Conservation (phyloP, 2,888 invertebrate species). For the Ophonus ardosiacus region DNA sequence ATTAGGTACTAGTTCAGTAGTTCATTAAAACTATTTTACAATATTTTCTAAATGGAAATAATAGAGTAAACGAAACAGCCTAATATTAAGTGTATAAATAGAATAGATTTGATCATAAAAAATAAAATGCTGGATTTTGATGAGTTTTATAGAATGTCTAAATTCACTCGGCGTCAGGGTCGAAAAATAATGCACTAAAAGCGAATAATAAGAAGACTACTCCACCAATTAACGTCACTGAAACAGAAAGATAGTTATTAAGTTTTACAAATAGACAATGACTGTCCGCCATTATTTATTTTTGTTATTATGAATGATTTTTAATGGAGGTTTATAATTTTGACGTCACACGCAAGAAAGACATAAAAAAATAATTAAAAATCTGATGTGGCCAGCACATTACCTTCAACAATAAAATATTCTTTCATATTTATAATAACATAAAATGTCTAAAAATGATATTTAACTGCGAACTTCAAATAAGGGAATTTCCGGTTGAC, state of each 20-base stretch:
- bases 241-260: constrained; percentile 74
- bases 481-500: too few species aligned
- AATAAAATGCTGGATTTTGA: constrained; percentile 53
- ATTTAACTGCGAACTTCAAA: too few species aligned
- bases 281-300: too few species aligned
- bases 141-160: constrained; percentile 10
- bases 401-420: too few species aligned
- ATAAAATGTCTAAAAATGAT: too few species aligned
- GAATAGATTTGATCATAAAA: constrained; percentile 44
- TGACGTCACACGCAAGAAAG: too few species aligned
- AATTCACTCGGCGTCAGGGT: constrained; percentile 79
- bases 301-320: too few species aligned
- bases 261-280: too few species aligned
- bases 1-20: not conserved
- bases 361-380: too few species aligned
- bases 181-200: constrained; percentile 92
- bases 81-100: constrained; percentile 37
- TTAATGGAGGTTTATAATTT: too few species aligned
- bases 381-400: too few species aligned
- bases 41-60: not conserved
- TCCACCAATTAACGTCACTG: constrained; percentile 98
- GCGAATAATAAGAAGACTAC: constrained; percentile 97
- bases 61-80: constrained; percentile 10
- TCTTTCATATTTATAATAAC: too few species aligned
- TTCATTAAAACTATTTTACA: constrained; percentile 28